Evolutionary conservation across 2,888 invertebrate species (phyloP), one percentile per base, ranked within the genome.

Genomic region (Nomada goodeniana): DNA sequence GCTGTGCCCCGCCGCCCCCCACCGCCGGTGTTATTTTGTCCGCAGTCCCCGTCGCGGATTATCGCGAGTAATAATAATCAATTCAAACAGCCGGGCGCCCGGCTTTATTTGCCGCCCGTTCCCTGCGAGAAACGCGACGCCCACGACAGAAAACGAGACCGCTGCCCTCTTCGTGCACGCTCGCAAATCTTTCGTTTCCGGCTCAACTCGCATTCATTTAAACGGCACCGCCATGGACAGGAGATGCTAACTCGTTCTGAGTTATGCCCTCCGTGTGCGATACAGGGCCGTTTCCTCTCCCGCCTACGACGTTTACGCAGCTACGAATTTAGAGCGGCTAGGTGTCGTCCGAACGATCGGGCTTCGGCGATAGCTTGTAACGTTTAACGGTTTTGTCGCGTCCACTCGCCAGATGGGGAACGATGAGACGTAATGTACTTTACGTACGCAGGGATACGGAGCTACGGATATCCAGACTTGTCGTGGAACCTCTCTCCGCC

Each of bases 101-200:
- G 47, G 63, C 50, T 53, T 67, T 44, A 63, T 60, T 55, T 44
- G 53, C 2, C 53, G 5, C 59, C 63, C 50, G 44, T 52, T 59
- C 52, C 26, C 72, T 15, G 55, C 29, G 29, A 10, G 44, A 4
- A 23, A 36, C 36, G 42, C 36, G 61, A 86, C 85, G 65, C 57
- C 36, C 72, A 29, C 64, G 84, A 65, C 78, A 57, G 68, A 60
- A 78, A 80, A 68, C 76, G 76, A 64, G 53, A 47, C 70, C 70
- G 59, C 52, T 59, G 26, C 47, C 9, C 23, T 47, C 26, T 5
- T 44, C 52, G 67, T 13, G 52, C 57, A 47, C 57, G 60, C 77
- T 82, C 69, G 88, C 86, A 88, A 88, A 86, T 88, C 85, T 88
- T 79, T 67, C 84, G 80, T 80, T 85, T 85, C 86, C 88, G 86